A percentile compares a stretch with the other conserved stretches of the same genome.
Conservation (phyloP, 2,113 vertebrate genomes). For the Guaruba guarouba region DNA sequence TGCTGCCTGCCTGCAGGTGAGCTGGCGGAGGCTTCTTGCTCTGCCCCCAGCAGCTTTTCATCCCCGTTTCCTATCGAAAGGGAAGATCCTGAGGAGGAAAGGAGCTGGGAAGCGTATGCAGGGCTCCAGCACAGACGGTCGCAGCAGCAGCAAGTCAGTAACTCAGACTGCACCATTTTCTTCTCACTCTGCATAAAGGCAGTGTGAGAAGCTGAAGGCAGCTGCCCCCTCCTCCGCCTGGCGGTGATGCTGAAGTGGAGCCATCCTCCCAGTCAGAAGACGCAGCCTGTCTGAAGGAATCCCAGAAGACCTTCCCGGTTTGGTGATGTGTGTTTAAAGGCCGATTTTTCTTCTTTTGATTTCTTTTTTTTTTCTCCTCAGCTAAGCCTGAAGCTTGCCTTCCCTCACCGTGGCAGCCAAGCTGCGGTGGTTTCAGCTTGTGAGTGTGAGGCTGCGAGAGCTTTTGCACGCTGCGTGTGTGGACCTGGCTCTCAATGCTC, state of each 20-base stretch:
- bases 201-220: constrained; percentile 61
- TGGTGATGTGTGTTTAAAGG: constrained; percentile 57
- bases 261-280: constrained; percentile 70
- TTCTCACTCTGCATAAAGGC: constrained; percentile 70
- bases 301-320: constrained; percentile 66
- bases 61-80: neutral
- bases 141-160: constrained; percentile 64
- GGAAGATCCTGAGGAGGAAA: neutral
- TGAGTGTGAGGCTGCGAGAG: neutral
- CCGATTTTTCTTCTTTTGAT: neutral
- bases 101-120: neutral
- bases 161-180: constrained; percentile 85
- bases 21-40: neutral
- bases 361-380: rapidly evolving
- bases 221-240: constrained; percentile 41
- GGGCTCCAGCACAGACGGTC: constrained; percentile 43
- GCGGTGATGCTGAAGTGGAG: constrained; percentile 60
- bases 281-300: constrained; percentile 70
- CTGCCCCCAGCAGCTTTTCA: neutral
- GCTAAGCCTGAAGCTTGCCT: constrained; percentile 53
- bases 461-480: neutral
- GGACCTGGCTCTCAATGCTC: neutral
- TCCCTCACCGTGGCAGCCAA: neutral
- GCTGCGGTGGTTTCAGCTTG: constrained; percentile 21
- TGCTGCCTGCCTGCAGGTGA: constrained; percentile 43